These are phyloP conservation scores for Apis cerana DNA, from an alignment of 1,140 invertebrate genomes.

Conservation along the genomic window DNA sequence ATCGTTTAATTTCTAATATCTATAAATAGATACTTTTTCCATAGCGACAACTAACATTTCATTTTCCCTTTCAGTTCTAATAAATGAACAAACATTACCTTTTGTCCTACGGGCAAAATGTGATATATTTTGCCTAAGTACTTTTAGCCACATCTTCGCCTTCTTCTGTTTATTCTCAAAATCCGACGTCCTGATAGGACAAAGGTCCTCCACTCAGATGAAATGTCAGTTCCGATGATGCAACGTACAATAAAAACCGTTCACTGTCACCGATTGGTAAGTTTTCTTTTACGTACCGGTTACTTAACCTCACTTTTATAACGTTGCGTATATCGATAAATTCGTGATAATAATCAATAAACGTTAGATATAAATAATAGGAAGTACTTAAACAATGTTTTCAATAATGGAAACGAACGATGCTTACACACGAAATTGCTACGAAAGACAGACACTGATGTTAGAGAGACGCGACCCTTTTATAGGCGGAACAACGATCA, in stretches of 20 bases:
- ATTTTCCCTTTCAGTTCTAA: background rate
- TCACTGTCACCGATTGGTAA: slow-evolving; percentile 37
- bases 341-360: background rate
- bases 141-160: slow-evolving; percentile 77
- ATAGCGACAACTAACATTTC: background rate
- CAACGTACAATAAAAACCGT: background rate
- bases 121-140: slow-evolving; percentile 75
- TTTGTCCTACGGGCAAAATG: slow-evolving; percentile 74
- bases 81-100: slow-evolving; percentile 65
- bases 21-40: slow-evolving; percentile 20
- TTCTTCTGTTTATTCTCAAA: slow-evolving; percentile 56
- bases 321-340: slow-evolving; percentile 10
- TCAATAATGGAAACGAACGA: background rate
- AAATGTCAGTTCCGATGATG: slow-evolving; percentile 8
- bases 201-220: too few relatives aligned
- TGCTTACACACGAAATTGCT: slow-evolving; percentile 40
- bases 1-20: background rate
- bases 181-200: slow-evolving; percentile 48
- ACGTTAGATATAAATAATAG: background rate
- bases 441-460: slow-evolving; percentile 62
- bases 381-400: background rate
- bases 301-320: slow-evolving; percentile 48
- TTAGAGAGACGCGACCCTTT: slow-evolving; percentile 66
- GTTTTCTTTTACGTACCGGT: background rate
- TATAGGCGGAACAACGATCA: slow-evolving; percentile 69